Evolutionary conservation across 2,888 invertebrate genomes (phyloP), one percentile per base, ranked within the genome.

Genomic region (Acanthosepion lycidas): DNA sequence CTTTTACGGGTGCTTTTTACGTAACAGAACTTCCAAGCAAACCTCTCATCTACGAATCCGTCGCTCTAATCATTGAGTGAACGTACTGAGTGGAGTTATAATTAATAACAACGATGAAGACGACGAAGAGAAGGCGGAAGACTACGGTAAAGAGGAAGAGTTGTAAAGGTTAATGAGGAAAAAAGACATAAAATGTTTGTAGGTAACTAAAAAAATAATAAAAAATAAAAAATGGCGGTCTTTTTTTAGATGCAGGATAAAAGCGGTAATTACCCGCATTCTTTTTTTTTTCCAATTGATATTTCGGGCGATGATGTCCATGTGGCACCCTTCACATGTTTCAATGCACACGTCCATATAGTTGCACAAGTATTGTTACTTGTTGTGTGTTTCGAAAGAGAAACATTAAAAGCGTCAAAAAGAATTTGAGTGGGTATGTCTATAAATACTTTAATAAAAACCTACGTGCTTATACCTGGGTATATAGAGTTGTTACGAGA

Each of bases 101-200:
- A 78, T n/a, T 78, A n/a, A 28, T 78, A 28, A 78, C n/a, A n/a
- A 28, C 64, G 23, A 64, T 64, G 23, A 23, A 26, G 64, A 8
- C 64, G 42, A 42, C 64, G 64, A 26, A 23, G 64, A 3, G 23
- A 64, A 23, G 64, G 0, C 64, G 64, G 15, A 78, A 9, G n/a
- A n/a, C 9, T n/a, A 78, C 9, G 28, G 15, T 33, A 15, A 33
- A 0, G n/a, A 78, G 78, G n/a, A 78, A 78, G 78, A 78, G 9
- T 78, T n/a, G 33, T 78, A 78, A 78, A 78, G 78, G 78, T 78
- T 78, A 78, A 78, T 78, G 78, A 78, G 78, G n/a, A 78, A 33
- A 78, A 78, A 78, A n/a, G n/a, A 28, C n/a, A 33, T 15, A 15
- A 78, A 78, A n/a, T 78, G 9, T 9, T n/a, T 78, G 78, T 12